Evolutionary conservation across 2,888 invertebrate genomes (phyloP).

Genomic region (Barypeithes pellucidus): DNA sequence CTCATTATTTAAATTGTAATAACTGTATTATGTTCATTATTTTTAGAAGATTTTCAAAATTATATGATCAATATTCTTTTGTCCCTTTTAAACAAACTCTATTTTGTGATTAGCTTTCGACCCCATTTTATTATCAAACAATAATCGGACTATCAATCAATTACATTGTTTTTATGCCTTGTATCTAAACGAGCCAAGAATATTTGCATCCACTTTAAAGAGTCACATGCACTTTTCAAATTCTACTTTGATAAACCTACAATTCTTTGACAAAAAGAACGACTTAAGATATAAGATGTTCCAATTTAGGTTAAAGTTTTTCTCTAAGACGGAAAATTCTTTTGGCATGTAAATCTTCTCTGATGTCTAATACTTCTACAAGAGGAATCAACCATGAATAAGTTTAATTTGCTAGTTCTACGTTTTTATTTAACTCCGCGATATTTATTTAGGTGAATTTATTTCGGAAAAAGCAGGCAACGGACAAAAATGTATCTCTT

Average conservation of each 20-base stretch:
- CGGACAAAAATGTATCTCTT: too few relatives aligned
- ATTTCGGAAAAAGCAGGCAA: too few relatives aligned
- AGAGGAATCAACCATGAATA: conserved; percentile 9
- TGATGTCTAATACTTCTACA: conserved; percentile 3
- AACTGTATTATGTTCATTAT: too few relatives aligned
- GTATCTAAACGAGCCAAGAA: background rate
- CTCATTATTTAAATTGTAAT: too few relatives aligned
- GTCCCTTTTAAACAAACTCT: too few relatives aligned
- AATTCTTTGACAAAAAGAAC: conserved; percentile 13
- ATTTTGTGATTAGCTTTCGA: too few relatives aligned
- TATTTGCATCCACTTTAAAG: background rate
- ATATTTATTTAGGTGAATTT: background rate
- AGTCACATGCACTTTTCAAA: background rate
- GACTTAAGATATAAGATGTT: conserved; percentile 5
- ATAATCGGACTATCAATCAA: too few relatives aligned
- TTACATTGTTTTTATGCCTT: conserved; percentile 1
- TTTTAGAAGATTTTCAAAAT: too few relatives aligned
- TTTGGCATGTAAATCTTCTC: conserved; percentile 20
- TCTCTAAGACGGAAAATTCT: conserved; percentile 12
- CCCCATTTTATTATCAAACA: too few relatives aligned
- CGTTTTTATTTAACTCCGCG: background rate
- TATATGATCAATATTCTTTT: too few relatives aligned
- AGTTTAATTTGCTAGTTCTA: conserved; percentile 1
- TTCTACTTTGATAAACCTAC: background rate
- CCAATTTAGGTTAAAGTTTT: conserved; percentile 23